phyloP scores from a whole-genome alignment of 1,140 invertebrate genomes.

The Pteromalus puparum region DNA sequence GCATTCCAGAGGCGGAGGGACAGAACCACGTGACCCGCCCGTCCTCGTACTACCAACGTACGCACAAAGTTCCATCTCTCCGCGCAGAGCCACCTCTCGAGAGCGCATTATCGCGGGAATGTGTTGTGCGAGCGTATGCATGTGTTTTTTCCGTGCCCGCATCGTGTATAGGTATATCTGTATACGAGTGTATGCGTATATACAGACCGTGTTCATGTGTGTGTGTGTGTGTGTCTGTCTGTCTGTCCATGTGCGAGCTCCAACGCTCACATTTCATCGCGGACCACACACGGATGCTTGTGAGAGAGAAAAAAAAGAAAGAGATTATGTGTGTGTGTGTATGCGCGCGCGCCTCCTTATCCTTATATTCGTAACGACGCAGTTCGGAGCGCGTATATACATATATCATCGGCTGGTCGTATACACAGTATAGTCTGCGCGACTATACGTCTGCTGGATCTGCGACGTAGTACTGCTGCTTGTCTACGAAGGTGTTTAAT shows the following conservation, averaged over 20 bases:
- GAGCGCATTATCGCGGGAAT: slow-evolving; percentile 19
- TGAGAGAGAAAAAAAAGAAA: slow-evolving; percentile 30
- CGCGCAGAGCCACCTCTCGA: not conserved
- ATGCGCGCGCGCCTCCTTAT: slow-evolving; percentile 13
- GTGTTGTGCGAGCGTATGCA: not conserved
- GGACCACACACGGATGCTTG: slow-evolving; percentile 34
- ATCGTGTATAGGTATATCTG: not conserved
- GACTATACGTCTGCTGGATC: not conserved
- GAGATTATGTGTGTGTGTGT: not conserved
- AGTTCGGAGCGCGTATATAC: slow-evolving; percentile 13
- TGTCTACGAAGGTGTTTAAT: not conserved
- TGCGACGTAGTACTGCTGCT: not conserved
- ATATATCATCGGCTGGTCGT: not conserved
- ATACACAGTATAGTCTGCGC: not conserved
- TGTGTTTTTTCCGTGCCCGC: not conserved
- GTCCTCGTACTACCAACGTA: not conserved
- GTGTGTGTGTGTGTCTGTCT: not conserved
- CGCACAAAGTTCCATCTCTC: slow-evolving; percentile 11
- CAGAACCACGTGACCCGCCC: not conserved
- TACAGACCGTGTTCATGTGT: not conserved
- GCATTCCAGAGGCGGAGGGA: slow-evolving; percentile 18
- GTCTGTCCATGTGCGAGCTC: slow-evolving; percentile 37
- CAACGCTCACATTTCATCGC: slow-evolving; percentile 51
- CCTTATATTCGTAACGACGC: slow-evolving; percentile 38
- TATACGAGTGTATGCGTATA: not conserved